Conservation (phyloP, 2,888 invertebrate genomes). For the Ellobium chinense region DNA sequence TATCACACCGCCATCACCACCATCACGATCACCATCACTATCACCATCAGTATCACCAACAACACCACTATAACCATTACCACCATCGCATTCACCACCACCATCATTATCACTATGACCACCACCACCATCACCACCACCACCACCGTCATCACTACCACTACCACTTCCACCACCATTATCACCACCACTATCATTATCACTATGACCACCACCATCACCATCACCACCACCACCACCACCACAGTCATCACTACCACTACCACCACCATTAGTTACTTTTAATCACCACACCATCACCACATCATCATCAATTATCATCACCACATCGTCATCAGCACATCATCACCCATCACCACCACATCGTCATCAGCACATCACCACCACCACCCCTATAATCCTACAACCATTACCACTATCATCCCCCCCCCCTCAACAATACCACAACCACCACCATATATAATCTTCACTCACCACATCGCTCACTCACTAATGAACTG, state of each 20-base stretch:
- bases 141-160: background rate
- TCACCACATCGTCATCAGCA: too few relatives aligned
- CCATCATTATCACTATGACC: background rate
- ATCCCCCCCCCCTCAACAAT: too few relatives aligned
- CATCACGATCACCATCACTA: background rate
- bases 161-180: background rate
- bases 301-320: too few relatives aligned
- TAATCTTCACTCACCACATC: too few relatives aligned
- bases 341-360: too few relatives aligned
- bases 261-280: background rate
- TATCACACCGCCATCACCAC: constrained; percentile 7
- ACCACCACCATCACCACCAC: background rate
- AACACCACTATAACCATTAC: background rate
- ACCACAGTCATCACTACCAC: background rate
- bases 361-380: too few relatives aligned
- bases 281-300: constrained; percentile 3
- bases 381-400: too few relatives aligned
- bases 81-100: background rate
- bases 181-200: background rate
- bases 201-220: background rate
- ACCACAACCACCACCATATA: too few relatives aligned
- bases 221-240: background rate
- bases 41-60: background rate
- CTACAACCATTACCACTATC: too few relatives aligned
- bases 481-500: too few relatives aligned